Base-by-base conservation (phyloP, 2,888 invertebrate genomes). In the Heliothis peltigera region DNA sequence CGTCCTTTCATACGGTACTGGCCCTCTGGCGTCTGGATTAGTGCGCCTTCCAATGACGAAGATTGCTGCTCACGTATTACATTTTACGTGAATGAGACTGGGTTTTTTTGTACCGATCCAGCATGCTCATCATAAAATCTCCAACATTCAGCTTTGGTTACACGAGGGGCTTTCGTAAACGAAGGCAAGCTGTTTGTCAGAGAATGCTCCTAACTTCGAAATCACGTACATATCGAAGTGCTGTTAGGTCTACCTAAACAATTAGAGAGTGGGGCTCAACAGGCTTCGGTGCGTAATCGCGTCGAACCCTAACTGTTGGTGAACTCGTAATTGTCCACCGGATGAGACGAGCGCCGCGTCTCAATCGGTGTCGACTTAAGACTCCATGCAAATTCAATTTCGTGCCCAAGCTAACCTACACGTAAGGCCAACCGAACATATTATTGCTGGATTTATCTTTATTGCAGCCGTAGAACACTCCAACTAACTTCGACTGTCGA, bases 381-480 rank as follows among this genome's bases (percentile, higher is more conserved):
- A 92, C 93, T 88, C 92, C 93, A 94, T 94, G 95, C 92, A 95
- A 93, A 95, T 95, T 94, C 94, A 95, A 95, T 95, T 94, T 94
- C 90, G 93, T 92, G 91, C 91, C 93, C 92, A 90, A 90, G 89
- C 91, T 89, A 93, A 91, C 91, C 89, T 88, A 89, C 92, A 94
- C 92, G 89, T 93, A 93, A 94, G 93, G 92, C 92, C 91, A 91
- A 89, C 91, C 89, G 91, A 91, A 93, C 94, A 93, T 94, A 93
- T 95, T 95, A 95, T 95, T 93, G 93, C 92, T 92, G 94, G 95
- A 95, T 94, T 95, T 95, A 95, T 95, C 93, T 95, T 95, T 94
- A 95, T 94, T 93, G 94, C 93, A 89, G 91, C 91, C 89, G 92
- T 93, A 92, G 92, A 94, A 91, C 94, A 94, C 92, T 94, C 92